Evolutionary conservation across 2,797 vertebrate genomes (phyloP), one percentile per base, ranked within the genome.

Genomic region (Helostoma temminkii): DNA sequence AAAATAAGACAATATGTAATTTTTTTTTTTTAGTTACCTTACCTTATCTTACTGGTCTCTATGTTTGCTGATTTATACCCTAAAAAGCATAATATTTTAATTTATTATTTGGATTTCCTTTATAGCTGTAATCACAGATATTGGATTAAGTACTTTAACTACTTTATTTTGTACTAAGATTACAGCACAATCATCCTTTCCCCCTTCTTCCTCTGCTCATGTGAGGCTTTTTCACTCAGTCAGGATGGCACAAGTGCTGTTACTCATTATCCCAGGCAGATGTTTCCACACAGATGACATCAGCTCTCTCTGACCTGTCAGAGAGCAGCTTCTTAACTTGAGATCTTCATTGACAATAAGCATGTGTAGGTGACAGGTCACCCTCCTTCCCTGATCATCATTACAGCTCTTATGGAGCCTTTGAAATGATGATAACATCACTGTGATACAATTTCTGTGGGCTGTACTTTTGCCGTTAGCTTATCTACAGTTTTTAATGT

Each of bases 251-350:
- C 52, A 47, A 85, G 79, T 60, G 68, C 85, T 87, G 84, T 83
- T 82, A 69, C 84, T 87, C 79, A 86, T 91, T 89, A 83, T 81
- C 80, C 62, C 76, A 62, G 73, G 81, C 76, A 90, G 87, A 81
- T 88, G 84, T 86, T 76, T 56, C 75, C 67, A 76, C 74, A 60
- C 55, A 60, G 69, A 80, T 81, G 74, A 80, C 49, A 60, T 74
- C 76, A 52, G 70, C 75, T 71, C 74, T 81, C 72, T 69, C 58
- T 55, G 66, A 86, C 70, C 88, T 87, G 84, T 91, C 91, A 86
- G 65, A 43, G 75, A 64, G 55, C 53, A 52, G 55, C 43, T 65
- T 59, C 74, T 81, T 58, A 42, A 71, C 68, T 55, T 76, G 72
- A 91, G 79, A 76, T 90, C 87, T 91, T 86, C 82, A 90, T 90